Evolutionary conservation across 2,113 vertebrate genomes (phyloP).

Genomic region (Burhinus oedicnemus): DNA sequence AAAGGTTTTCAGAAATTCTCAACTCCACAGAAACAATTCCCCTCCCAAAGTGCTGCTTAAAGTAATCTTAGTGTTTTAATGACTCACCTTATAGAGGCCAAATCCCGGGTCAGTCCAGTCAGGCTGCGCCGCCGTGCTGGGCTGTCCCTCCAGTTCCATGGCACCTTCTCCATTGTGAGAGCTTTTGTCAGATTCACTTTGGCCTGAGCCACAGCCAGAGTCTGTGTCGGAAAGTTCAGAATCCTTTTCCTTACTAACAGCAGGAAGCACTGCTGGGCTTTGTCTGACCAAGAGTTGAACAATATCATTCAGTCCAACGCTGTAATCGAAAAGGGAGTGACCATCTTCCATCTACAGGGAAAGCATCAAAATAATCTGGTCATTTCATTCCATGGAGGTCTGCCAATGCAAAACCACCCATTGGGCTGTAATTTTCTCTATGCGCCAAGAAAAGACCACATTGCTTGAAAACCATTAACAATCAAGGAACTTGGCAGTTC

Average conservation of each 20-base stretch:
- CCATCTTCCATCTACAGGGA: conserved; percentile 91
- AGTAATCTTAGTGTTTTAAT: fast-evolving
- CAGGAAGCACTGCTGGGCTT: conserved; percentile 56
- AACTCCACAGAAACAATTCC: background rate
- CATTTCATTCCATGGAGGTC: fast-evolving
- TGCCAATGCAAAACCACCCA: background rate
- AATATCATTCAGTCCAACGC: conserved; percentile 91
- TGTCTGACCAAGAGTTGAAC: conserved; percentile 93
- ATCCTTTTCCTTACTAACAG: conserved; percentile 83
- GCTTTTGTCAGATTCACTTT: conserved; percentile 92
- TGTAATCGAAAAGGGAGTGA: conserved; percentile 95
- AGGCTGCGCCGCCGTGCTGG: conserved; percentile 30
- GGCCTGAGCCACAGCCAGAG: conserved; percentile 91
- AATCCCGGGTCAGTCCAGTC: conserved; percentile 77
- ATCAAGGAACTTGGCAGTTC: background rate
- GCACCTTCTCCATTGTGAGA: conserved; percentile 87
- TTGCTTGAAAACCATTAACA: background rate
- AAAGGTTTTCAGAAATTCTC: background rate
- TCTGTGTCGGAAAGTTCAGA: conserved; percentile 91
- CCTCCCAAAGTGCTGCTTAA: fast-evolving
- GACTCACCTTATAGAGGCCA: conserved; percentile 87
- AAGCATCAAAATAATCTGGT: background rate
- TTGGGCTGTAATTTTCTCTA: fast-evolving
- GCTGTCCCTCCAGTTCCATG: conserved; percentile 77
- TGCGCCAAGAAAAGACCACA: background rate